Evolutionary conservation across 35 echinoderm and acorn worm species (phyloP), one percentile per base, ranked within the genome.

Genomic region (Holothuria glaberrima): DNA sequence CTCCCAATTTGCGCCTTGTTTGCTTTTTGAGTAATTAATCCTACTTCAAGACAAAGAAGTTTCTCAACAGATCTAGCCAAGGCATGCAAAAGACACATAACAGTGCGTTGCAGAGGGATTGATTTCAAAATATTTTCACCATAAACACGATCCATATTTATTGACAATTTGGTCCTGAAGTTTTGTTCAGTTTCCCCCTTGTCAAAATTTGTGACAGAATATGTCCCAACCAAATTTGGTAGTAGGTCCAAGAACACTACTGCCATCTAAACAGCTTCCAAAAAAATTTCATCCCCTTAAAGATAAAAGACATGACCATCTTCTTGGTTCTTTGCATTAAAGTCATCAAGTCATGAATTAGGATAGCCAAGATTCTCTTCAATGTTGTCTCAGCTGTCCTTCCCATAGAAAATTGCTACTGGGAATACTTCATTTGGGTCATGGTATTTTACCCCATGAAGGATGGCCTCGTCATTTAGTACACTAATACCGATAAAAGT

Each of bases 391-490:
- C 64, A 1, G 9, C 18, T 1, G n/a, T 68, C 64, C 19, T 68
- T 68, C 9, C 64, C 64, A 68, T 68, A 68, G 13, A 68, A 68
- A 68, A 68, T 25, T 26, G 64, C 64, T 10, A 68, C 9, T 24
- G 64, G 64, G 13, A 57, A 90, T 25, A 80, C 58, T 77, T 79
- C 88, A 66, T 90, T 79, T 4, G 89, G 52, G 29, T 79, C 61
- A 48, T 90, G 89, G 60, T 82, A 90, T 41, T 75, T 64, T 13
- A 90, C 44, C 24, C 74, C 75, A 90, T 90, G 73, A 5, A 90
- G 36, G 3, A 34, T 67, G 0, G 74, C 72, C 17, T 14, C 74
- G 52, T 90, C 76, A 82, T 68, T 90, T 0, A 82, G 21, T 36
- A 63, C 65, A 44, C 74, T 83, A 20, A 90, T 48, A 12, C 25